Evolutionary conservation across 2,888 invertebrate species (phyloP), one percentile per base, ranked within the genome.

Genomic region (Luperina testacea): DNA sequence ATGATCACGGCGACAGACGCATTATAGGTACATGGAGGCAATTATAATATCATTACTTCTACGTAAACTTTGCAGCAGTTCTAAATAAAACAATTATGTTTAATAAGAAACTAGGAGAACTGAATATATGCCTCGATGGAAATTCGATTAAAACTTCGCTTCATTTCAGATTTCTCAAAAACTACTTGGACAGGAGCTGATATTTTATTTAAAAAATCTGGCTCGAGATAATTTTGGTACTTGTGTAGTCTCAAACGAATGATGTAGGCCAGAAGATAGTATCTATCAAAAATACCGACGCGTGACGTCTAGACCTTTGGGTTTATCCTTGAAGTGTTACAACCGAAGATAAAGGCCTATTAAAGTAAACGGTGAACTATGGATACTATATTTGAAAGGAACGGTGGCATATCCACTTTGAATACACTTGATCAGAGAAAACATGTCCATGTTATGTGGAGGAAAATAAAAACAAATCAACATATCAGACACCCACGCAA

Each of bases 281-380:
- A 83, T 83, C 82, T 57, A 88, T 83, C 81, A 88, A 80, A 86
- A 75, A 79, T 72, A 69, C 69, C 78, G 77, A 75, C 48, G 13
- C 48, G 13, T 2, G 48, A 48, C 77, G 38, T 74, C n/a, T 74
- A 83, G 67, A 82, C 80, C 76, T 84, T 87, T 78, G 38, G 27
- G 48, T 72, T 68, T 73, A 87, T 82, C 89, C 89, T 87, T 88
- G 89, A 53, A 82, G 69, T 74, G 69, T 76, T 73, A 67, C 57
- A 68, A 75, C 72, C 15, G 78, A 77, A 78, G 79, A 83, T 81
- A 86, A 83, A 81, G 77, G 74, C 74, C 67, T 81, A 81, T 85
- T 81, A 72, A 72, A 81, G 64, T 72, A 80, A 76, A 70, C 70
- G 73, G 80, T 81, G 75, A 68, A 75, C 42, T 86, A 75, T 80